Evolutionary conservation across 2,797 vertebrate species (phyloP), one percentile per base, ranked within the genome.

Genomic region (Morus bassanus): DNA sequence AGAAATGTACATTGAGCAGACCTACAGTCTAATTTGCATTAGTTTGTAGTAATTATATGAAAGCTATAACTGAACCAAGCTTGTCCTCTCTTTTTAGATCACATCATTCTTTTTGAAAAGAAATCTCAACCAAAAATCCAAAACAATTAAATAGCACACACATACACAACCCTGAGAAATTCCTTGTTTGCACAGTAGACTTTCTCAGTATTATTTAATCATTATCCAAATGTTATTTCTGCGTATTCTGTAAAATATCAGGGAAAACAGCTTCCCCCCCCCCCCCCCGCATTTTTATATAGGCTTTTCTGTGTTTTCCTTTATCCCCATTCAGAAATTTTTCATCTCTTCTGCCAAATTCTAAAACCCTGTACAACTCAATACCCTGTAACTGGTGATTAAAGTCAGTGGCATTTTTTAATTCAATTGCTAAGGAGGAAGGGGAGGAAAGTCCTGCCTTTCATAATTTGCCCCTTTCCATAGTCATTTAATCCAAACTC

Each of bases 1-100:
- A 98, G 97, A 98, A 98, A 98, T 98, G 97, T 98, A 99, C 98
- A 98, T 98, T 98, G 98, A 98, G 98, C 98, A 99, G 98, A 98
- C 96, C 98, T 97, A 96, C 96, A 98, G 94, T 97, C 97, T 98
- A 97, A 97, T 97, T 98, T 98, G 98, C 98, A 98, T 98, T 98
- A 98, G 98, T 98, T 98, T 98, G 97, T 96, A 94, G 97, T 98
- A 98, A 98, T 98, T 98, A 97, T 97, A 97, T 96, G 97, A 98
- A 98, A 97, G 97, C 97, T 98, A 97, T 97, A 98, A 98, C 97
- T 97, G 97, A 98, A 98, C 89, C 85, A 97, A 97, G 97, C 98
- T 97, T 98, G 97, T 98, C 96, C 97, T 97, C 89, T 98, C 97
- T 95, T 98, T 98, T 98, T 98, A 98, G 97, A 98, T 97, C 96